These are phyloP conservation scores for Phthorimaea operculella DNA, from an alignment of 1,140 invertebrate species.

Conservation along the genomic window DNA sequence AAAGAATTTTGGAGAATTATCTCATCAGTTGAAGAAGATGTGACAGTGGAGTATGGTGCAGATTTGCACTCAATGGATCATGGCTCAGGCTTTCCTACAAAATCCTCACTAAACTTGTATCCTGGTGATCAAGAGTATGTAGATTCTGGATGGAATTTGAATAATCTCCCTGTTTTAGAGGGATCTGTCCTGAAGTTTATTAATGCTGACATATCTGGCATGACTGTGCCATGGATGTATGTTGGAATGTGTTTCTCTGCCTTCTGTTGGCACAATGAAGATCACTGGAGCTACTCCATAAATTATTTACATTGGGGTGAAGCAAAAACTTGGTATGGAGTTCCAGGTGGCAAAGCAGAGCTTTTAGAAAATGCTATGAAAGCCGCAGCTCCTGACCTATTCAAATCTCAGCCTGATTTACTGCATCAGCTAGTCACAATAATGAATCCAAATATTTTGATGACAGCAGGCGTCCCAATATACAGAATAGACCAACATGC, in stretches of 20 bases:
- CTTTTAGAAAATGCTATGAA: slow-evolving; percentile 96
- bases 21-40: slow-evolving; percentile 95
- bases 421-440: slow-evolving; percentile 97
- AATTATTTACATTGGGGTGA: slow-evolving; percentile 99
- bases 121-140: slow-evolving; percentile 90
- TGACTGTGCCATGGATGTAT: slow-evolving; percentile 99
- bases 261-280: slow-evolving; percentile 99
- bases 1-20: slow-evolving; percentile 99
- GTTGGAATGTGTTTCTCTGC: slow-evolving; percentile 99
- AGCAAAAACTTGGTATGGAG: slow-evolving; percentile 94
- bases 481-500: slow-evolving; percentile 93
- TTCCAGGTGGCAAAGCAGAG: slow-evolving; percentile 92
- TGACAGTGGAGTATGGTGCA: slow-evolving; percentile 99
- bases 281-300: slow-evolving; percentile 99
- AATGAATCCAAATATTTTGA: slow-evolving; percentile 97
- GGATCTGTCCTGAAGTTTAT: slow-evolving; percentile 96
- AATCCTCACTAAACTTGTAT: slow-evolving; percentile 81
- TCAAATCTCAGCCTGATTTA: slow-evolving; percentile 95
- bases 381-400: slow-evolving; percentile 94
- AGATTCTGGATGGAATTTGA: slow-evolving; percentile 97
- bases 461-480: slow-evolving; percentile 81
- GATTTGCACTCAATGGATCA: slow-evolving; percentile 99
- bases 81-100: slow-evolving; percentile 98
- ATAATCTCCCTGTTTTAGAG: slow-evolving; percentile 94
- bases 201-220: slow-evolving; percentile 98